Conservation (phyloP, 2,888 invertebrate genomes). For the Scelioninae gen. 2 region DNA sequence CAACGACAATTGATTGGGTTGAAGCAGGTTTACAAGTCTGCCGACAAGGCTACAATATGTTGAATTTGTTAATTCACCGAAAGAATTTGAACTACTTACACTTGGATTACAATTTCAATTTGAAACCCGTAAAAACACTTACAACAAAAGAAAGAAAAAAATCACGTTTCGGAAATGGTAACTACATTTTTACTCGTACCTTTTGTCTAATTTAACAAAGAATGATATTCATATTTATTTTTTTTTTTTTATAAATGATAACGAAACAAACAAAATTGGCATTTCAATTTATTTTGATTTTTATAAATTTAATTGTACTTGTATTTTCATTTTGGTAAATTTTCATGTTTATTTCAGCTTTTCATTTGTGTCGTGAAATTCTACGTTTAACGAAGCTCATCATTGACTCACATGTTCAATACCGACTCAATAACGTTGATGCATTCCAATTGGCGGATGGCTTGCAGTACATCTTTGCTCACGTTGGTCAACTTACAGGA, state of each 20-base stretch:
- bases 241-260: too few species aligned
- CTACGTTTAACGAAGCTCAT: constrained; percentile 98
- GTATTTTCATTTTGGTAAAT: too few species aligned
- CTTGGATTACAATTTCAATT: constrained; percentile 99
- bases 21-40: constrained; percentile 99
- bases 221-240: too few species aligned
- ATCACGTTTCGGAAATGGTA: constrained; percentile 95
- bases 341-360: constrained; percentile 79
- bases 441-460: constrained; percentile 99
- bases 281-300: too few species aligned
- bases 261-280: too few species aligned
- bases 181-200: background rate
- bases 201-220: too few species aligned
- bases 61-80: constrained; percentile 98
- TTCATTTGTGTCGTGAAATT: constrained; percentile 99
- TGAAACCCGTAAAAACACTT: constrained; percentile 99
- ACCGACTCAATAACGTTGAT: constrained; percentile 98
- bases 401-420: constrained; percentile 99
- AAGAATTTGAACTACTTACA: constrained; percentile 99
- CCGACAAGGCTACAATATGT: constrained; percentile 99
- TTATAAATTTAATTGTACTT: too few species aligned
- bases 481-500: constrained; percentile 99
- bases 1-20: constrained; percentile 99
- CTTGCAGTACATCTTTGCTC: constrained; percentile 98
- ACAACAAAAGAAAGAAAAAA: constrained; percentile 99